Evolutionary conservation across 2,113 vertebrate species (phyloP).

Genomic region (Heliornis fulica): DNA sequence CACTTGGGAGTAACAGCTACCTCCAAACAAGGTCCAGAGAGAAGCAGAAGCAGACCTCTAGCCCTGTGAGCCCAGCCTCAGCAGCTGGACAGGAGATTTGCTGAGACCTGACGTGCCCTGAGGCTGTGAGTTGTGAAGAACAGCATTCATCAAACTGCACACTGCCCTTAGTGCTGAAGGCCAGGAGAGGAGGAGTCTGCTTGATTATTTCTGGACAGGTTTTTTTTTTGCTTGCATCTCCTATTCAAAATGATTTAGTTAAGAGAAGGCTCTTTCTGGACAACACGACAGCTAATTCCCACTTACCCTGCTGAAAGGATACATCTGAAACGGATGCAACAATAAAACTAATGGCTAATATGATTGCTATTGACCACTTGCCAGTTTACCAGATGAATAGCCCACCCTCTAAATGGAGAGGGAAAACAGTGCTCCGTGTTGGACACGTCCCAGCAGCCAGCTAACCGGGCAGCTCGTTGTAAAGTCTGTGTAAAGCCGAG

Average conservation of each 20-base stretch:
- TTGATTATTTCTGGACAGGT: background rate
- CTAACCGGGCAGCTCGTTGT: background rate
- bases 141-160: background rate
- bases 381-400: slow-evolving; percentile 2
- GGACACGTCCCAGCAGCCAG: background rate
- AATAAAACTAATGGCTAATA: slow-evolving; percentile 35
- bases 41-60: background rate
- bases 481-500: background rate
- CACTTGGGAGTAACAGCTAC: background rate
- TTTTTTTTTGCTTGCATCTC: background rate
- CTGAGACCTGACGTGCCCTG: rapidly evolving
- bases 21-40: background rate
- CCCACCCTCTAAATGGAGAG: background rate
- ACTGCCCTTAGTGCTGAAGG: background rate
- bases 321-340: slow-evolving; percentile 16
- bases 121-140: background rate
- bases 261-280: background rate
- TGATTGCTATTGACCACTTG: slow-evolving; percentile 40
- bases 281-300: background rate
- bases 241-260: background rate
- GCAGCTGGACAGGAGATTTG: background rate
- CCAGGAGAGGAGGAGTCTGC: background rate
- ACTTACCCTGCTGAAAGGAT: background rate
- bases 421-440: background rate
- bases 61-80: background rate